These are phyloP conservation scores for Agrochola macilenta DNA, from an alignment of 2,888 invertebrate genomes.

Conservation along the genomic window DNA sequence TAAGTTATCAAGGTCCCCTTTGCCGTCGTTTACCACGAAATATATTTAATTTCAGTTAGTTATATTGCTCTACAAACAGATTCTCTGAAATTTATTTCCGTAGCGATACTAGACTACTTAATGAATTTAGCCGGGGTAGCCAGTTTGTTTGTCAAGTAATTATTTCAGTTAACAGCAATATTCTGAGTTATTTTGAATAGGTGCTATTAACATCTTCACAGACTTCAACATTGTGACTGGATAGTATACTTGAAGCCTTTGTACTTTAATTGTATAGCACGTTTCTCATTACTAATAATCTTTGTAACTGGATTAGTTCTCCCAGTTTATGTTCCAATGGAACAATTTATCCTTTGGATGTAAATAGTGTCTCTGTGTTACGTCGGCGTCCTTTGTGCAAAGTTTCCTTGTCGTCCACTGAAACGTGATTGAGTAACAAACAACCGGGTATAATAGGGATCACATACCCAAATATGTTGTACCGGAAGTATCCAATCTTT, in stretches of 20 bases:
- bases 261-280: slow-evolving; percentile 23
- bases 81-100: slow-evolving; percentile 44
- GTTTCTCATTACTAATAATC: slow-evolving; percentile 39
- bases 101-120: slow-evolving; percentile 38
- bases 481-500: slow-evolving; percentile 3
- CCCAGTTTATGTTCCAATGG: slow-evolving; percentile 34
- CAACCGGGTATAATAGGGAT: slow-evolving; percentile 27
- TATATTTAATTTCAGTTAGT: slow-evolving; percentile 13
- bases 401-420: slow-evolving; percentile 33
- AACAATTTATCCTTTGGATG: slow-evolving; percentile 54
- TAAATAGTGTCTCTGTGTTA: slow-evolving; percentile 55
- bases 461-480: slow-evolving; percentile 30
- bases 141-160: slow-evolving; percentile 51
- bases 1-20: slow-evolving; percentile 12
- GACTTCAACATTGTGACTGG: slow-evolving; percentile 17
- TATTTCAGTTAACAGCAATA: slow-evolving; percentile 40
- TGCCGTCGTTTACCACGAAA: slow-evolving; percentile 1
- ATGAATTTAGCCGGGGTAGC: slow-evolving; percentile 43
- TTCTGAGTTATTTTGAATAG: slow-evolving; percentile 32
- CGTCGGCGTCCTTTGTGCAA: slow-evolving; percentile 48
- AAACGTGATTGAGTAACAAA: slow-evolving; percentile 60
- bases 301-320: slow-evolving; percentile 47
- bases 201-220: slow-evolving; percentile 23
- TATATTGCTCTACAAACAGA: slow-evolving; percentile 30
- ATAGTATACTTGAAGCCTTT: slow-evolving; percentile 36